These are phyloP conservation scores for Sphyrna mokarran DNA, from an alignment of 2,113 vertebrate species.

Conservation along the genomic window DNA sequence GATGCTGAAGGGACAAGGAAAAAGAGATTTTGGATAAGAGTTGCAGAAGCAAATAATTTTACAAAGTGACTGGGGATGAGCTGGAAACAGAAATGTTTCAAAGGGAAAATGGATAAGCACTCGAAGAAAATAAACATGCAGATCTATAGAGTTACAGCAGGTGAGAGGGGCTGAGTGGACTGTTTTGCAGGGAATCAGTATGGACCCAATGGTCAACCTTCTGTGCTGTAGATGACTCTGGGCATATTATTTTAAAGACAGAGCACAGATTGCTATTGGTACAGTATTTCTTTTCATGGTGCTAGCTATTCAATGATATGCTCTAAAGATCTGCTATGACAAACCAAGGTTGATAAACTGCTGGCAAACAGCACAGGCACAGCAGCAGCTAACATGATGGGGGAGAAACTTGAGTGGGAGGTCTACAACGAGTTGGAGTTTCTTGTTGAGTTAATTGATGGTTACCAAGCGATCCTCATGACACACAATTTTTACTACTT, in stretches of 20 bases:
- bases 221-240: not conserved
- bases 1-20: too few relatives aligned
- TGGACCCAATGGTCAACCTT: too few relatives aligned
- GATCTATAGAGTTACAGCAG: too few relatives aligned
- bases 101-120: too few relatives aligned
- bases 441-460: not conserved
- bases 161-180: too few relatives aligned
- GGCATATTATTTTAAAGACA: not conserved
- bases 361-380: not conserved
- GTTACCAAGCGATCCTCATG: not conserved
- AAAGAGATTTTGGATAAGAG: too few relatives aligned
- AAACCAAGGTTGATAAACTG: not conserved
- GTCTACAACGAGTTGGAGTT: not conserved
- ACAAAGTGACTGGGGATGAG: too few relatives aligned
- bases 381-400: not conserved
- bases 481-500: not conserved
- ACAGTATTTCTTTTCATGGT: not conserved
- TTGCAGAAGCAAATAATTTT: too few relatives aligned
- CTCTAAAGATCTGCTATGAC: not conserved
- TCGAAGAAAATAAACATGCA: too few relatives aligned
- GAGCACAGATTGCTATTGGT: not conserved
- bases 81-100: too few relatives aligned
- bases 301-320: not conserved
- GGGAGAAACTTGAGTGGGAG: not conserved
- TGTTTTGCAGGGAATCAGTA: too few relatives aligned